Base-by-base conservation (phyloP, 2,797 vertebrate species). In the Calcarius lapponicus region DNA sequence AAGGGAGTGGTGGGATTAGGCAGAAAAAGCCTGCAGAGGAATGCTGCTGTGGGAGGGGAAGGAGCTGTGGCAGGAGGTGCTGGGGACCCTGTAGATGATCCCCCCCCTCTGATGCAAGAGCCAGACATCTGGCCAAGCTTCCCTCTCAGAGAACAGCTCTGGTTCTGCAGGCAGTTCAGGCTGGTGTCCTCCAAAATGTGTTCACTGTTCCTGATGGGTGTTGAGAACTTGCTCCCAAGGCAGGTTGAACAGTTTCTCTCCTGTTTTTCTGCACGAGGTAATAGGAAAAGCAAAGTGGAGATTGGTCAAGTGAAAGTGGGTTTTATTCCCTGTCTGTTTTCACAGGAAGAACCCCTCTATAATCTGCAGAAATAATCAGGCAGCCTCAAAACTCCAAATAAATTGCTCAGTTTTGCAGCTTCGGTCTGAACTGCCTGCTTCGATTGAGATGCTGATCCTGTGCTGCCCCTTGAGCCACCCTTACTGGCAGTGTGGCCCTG, bases 1-100 rank as follows among this genome's bases (percentile, higher is more conserved):
- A 3, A 86, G 90, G 95, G 90, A 91, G 94, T 57, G 94, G 94
- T 89, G 58, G 73, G 85, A 86, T 90, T 74, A 94, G 73, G 61
- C 60, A 71, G 73, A 79, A 75, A 82, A 61, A 53, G 74, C 66
- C 66, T 3, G 38, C 3, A 2, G 64, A 80, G 87, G 82, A 94
- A 91, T 70, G 91, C 85, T 71, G 82, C 79, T 7, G 26, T 14
- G 56, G 84, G 85, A 65, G 67, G 78, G 54, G 47, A 62, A 34
- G 34, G 75, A 58, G 24, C 45, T 40, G n/a, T 22, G 48, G 50
- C 50, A 11, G 65, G 47, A 25, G 38, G 29, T 28, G 43, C 58
- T 32, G 1, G 36, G 21, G 19, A 22, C 54, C 7, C 24, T n/a
- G 34, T 38, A 2, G 7, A 24, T 0, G 1, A 18, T 66, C 40